Percentiles rank a stretch among this genome's conserved stretches.
phyloP scores from a whole-genome alignment of 2,888 invertebrate genomes.

The Oxytorus armatus region DNA sequence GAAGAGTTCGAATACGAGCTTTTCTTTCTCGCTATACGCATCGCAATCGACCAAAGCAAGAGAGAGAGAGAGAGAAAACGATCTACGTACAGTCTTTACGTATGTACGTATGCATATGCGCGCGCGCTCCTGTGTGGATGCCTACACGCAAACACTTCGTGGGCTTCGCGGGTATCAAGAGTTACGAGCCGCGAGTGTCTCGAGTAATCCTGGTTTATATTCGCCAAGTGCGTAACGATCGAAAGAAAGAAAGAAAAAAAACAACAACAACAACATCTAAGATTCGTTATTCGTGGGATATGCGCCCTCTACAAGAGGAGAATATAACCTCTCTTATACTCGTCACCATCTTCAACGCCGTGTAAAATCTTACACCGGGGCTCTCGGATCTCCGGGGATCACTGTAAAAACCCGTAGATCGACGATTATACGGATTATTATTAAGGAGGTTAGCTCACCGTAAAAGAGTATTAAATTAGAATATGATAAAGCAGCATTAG shows the following conservation, averaged over 20 bases:
- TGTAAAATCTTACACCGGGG: constrained; percentile 28
- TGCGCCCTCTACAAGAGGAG: constrained; percentile 7
- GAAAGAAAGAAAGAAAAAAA: constrained; percentile 63
- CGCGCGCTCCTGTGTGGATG: not conserved
- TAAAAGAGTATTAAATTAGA: constrained; percentile 52
- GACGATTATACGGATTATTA: constrained; percentile 65
- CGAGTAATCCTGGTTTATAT: constrained; percentile 80
- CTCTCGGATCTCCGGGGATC: not conserved
- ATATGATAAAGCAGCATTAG: constrained; percentile 53
- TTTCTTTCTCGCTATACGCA: constrained; percentile 24
- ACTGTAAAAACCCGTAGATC: constrained; percentile 42
- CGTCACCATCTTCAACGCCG: constrained; percentile 20
- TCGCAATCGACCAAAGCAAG: not conserved
- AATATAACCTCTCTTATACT: constrained; percentile 34
- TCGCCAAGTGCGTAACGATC: constrained; percentile 72
- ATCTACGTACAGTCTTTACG: not conserved
- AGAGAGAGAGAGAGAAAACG: not conserved
- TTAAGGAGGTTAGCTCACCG: constrained; percentile 54
- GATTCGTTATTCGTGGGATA: constrained; percentile 56
- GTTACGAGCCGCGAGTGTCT: constrained; percentile 77
- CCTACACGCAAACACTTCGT: not conserved
- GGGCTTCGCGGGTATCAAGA: constrained; percentile 71
- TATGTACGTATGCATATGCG: not conserved
- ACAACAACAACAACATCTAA: constrained; percentile 9
- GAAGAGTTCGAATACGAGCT: constrained; percentile 18